Conservation (phyloP, 2,797 vertebrate species). For the Chrysolophus pictus region DNA sequence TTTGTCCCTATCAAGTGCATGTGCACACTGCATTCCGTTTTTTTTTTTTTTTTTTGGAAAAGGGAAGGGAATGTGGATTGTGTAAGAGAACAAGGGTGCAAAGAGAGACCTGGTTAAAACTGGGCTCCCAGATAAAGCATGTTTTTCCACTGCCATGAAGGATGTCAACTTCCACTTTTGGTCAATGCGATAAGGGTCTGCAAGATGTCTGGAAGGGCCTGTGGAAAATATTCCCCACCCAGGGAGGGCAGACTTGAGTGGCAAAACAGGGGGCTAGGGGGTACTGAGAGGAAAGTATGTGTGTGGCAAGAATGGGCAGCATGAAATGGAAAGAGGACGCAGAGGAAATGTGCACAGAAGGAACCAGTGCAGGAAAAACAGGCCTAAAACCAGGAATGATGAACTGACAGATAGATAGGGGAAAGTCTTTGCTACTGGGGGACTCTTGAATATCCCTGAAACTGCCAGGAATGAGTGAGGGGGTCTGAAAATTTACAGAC, state of each 20-base stretch:
- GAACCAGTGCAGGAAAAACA: neutral
- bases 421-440: neutral
- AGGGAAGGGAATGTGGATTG: neutral
- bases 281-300: neutral
- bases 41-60: neutral
- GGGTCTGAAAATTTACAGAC: neutral
- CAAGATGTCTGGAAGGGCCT: neutral
- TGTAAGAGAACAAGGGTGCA: neutral
- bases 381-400: neutral
- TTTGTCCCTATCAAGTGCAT: neutral
- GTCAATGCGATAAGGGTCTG: neutral
- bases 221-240: neutral
- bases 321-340: neutral
- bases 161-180: constrained; percentile 1
- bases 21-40: neutral
- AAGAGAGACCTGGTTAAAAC: neutral
- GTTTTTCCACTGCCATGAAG: neutral
- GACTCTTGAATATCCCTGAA: neutral
- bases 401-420: neutral
- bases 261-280: neutral
- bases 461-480: neutral
- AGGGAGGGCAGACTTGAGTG: neutral
- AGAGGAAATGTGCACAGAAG: neutral
- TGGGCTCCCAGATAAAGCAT: neutral
- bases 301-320: neutral